A percentile compares a stretch with the other conserved stretches of the same genome.
phyloP scores from a whole-genome alignment of 2,888 invertebrate species.

The Heterodera filipjevi region DNA sequence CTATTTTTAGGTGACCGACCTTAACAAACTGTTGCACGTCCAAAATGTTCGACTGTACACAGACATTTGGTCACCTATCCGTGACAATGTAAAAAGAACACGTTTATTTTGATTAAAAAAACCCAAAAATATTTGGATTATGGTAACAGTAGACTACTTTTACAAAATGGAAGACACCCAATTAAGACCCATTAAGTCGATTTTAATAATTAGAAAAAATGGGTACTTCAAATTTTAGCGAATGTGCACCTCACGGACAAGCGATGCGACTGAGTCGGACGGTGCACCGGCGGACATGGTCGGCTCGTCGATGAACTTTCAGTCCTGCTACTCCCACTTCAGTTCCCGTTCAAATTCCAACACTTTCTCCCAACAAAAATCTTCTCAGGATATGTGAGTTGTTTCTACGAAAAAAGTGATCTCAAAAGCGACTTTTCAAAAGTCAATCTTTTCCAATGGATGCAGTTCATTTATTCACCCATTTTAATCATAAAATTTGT shows the following conservation, averaged over 20 bases:
- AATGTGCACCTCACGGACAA: conserved; percentile 24
- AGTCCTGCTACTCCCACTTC: conserved; percentile 46
- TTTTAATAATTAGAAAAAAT: no score
- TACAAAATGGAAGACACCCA: no score
- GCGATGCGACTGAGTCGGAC: not conserved
- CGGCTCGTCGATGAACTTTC: conserved; percentile 39
- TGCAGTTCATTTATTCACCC: no score
- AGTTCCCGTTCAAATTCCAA: conserved; percentile 32
- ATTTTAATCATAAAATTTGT: no score
- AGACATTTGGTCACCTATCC: conserved; percentile 41
- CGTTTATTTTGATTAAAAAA: no score
- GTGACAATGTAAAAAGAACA: conserved; percentile 11
- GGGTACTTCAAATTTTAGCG: no score
- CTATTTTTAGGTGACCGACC: conserved; percentile 44
- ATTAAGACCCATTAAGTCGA: no score
- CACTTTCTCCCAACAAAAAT: conserved; percentile 6
- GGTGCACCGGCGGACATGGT: conserved; percentile 20
- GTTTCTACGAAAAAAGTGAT: not conserved
- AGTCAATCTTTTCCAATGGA: not conserved
- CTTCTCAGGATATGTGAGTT: conserved; percentile 5
- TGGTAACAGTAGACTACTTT: no score
- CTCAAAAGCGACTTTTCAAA: no score
- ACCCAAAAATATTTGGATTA: no score
- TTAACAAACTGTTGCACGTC: conserved; percentile 66
- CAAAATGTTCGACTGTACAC: conserved; percentile 44